Evolutionary conservation across 2,797 vertebrate genomes (phyloP).

Genomic region (Triplophysa yarkandensis): DNA sequence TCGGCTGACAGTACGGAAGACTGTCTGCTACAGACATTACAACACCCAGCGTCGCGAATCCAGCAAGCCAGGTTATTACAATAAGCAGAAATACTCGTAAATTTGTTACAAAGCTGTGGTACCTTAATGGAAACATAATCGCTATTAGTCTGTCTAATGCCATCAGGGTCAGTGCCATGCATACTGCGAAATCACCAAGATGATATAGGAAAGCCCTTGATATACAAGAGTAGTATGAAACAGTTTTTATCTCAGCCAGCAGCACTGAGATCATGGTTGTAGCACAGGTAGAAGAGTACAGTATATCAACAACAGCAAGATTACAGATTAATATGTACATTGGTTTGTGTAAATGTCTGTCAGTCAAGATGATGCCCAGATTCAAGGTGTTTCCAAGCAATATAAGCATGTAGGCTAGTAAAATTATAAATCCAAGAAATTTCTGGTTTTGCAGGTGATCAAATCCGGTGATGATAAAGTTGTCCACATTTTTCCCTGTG

Average conservation of each 20-base stretch:
- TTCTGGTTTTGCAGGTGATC: conserved; percentile 51
- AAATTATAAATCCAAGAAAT: conserved; percentile 48
- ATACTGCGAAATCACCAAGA: conserved; percentile 35
- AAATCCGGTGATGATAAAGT: conserved; percentile 54
- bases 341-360: conserved; percentile 42
- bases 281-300: conserved; percentile 43
- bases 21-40: too few species aligned
- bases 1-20: conserved; percentile 54
- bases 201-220: conserved; percentile 43
- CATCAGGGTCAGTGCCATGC: conserved; percentile 51
- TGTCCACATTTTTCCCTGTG: conserved; percentile 42
- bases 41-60: background rate
- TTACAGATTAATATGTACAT: conserved; percentile 62
- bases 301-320: conserved; percentile 54
- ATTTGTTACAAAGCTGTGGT: conserved; percentile 50
- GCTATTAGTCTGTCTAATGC: conserved; percentile 50
- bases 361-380: too few species aligned
- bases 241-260: conserved; percentile 43
- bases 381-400: conserved; percentile 44
- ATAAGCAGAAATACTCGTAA: conserved; percentile 35
- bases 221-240: conserved; percentile 52
- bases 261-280: conserved; percentile 53
- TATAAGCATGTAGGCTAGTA: conserved; percentile 49
- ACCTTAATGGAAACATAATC: conserved; percentile 50
- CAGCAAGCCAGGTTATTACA: conserved; percentile 36